Percentiles rank a stretch among this genome's conserved stretches.
Evolutionary conservation across 2,797 vertebrate species (phyloP).

Genomic region (Nothura maculosa): DNA sequence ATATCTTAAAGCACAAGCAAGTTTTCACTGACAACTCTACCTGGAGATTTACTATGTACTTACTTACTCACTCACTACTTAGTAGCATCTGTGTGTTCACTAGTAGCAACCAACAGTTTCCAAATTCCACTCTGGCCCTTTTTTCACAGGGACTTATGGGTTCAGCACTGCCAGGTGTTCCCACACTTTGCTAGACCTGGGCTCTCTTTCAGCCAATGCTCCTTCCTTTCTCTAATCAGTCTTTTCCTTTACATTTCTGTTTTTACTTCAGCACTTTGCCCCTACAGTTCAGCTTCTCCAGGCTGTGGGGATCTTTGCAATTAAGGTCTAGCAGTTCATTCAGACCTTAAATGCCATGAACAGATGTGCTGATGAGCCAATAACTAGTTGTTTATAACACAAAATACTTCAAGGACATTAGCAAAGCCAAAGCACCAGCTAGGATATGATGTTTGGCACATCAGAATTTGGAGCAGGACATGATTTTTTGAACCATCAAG

Average conservation of each 20-base stretch:
- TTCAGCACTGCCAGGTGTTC: background rate
- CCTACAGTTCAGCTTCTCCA: fast-evolving
- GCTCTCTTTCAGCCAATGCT: background rate
- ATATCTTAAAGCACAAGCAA: background rate
- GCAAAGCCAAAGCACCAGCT: background rate
- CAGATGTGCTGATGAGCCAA: background rate
- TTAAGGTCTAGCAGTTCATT: background rate
- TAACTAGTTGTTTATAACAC: background rate
- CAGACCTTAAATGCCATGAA: background rate
- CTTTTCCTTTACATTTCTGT: background rate
- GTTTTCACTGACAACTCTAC: background rate
- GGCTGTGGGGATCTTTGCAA: background rate
- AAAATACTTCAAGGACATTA: background rate
- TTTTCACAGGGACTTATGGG: fast-evolving
- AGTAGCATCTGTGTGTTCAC: background rate
- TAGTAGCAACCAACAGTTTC: background rate
- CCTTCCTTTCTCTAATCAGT: background rate
- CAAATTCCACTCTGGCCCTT: background rate
- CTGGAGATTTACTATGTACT: background rate
- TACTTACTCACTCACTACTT: background rate
- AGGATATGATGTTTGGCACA: background rate
- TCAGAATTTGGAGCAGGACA: background rate
- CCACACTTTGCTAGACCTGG: background rate
- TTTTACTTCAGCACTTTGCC: background rate
- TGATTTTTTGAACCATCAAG: background rate